Base-by-base conservation (phyloP, 1,140 invertebrate genomes). In the Parapsyche elsis region DNA sequence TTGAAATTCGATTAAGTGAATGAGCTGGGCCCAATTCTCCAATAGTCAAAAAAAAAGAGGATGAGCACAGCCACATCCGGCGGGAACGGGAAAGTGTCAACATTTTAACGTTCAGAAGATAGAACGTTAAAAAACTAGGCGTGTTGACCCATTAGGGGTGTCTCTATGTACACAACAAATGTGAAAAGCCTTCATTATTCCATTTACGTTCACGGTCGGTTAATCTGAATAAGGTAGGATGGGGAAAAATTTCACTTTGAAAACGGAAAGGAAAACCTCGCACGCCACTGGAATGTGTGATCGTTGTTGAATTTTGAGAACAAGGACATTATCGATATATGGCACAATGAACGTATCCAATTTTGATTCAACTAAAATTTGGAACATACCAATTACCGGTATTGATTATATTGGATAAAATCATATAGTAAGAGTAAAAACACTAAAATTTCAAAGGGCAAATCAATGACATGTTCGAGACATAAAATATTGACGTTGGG, bases 91-190 rank as follows among this genome's bases (percentile, higher is more conserved):
- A 2, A 76, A 59, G 49, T 77, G 53, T 77, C 26, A 64, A 77
- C 38, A 64, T 64, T 38, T 77, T 57, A n/a, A 30, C 49, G 24
- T 73, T 73, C 19, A 7, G 23, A 45, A 53, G 73, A 57, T 26
- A 59, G 12, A 76, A 5, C 5, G 9, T 57, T 76, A 38, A n/a
- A 46, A 64, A 77, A 64, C 44, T 19, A 30, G 75, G 75, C 26
- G 75, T 77, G 75, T 64, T 30, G n/a, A 75, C 45, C 59, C 75
- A 77, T 77, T 64, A 77, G 49, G 30, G 19, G 26, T 21, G 24
- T 26, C 49, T 38, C 24, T 45, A 24, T 64, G 9, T 64, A 9
- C 4, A 64, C 57, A 44, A 57, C 24, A 59, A 67, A 77, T 64
- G 44, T 77, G 30, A 77, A 64, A 77, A 49, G 26, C 75, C 44